Percentiles rank a stretch among this genome's conserved stretches.
These are phyloP conservation scores for Gorsachius goisagi DNA, from an alignment of 2,113 vertebrate species.

Conservation along the genomic window DNA sequence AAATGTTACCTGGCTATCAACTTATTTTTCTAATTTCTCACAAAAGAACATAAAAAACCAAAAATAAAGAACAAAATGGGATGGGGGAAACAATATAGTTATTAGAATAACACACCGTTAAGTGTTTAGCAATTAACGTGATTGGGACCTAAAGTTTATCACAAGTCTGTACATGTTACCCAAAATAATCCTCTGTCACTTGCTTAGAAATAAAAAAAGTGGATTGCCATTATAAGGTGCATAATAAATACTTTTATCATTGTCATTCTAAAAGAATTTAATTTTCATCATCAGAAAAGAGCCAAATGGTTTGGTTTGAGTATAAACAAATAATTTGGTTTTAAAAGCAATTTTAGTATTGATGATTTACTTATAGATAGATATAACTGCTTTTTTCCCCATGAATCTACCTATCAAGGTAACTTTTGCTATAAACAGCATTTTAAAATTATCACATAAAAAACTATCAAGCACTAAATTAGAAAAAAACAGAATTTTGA, in stretches of 20 bases:
- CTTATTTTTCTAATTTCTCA: neutral
- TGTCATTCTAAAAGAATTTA: neutral
- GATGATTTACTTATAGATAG: neutral
- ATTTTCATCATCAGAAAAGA: slow-evolving; percentile 17
- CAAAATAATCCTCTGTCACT: neutral
- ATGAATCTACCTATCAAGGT: slow-evolving; percentile 73
- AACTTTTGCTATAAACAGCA: slow-evolving; percentile 81
- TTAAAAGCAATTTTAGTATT: neutral
- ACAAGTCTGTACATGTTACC: neutral
- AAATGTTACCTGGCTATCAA: neutral
- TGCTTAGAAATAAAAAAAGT: slow-evolving; percentile 9
- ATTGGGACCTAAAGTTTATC: neutral
- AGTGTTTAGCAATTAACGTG: neutral
- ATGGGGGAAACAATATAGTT: neutral
- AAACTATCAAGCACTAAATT: slow-evolving; percentile 83
- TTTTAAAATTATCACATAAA: slow-evolving; percentile 82
- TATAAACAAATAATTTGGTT: neutral
- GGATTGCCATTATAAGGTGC: neutral
- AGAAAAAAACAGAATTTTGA: slow-evolving; percentile 75
- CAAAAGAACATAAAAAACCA: neutral
- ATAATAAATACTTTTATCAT: neutral
- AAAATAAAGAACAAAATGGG: neutral
- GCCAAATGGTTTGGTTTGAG: neutral
- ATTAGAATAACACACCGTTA: neutral
- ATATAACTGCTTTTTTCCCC: neutral